Evolutionary conservation across 2,888 invertebrate species (phyloP), one percentile per base, ranked within the genome.

Genomic region (Callimorpha dominula): DNA sequence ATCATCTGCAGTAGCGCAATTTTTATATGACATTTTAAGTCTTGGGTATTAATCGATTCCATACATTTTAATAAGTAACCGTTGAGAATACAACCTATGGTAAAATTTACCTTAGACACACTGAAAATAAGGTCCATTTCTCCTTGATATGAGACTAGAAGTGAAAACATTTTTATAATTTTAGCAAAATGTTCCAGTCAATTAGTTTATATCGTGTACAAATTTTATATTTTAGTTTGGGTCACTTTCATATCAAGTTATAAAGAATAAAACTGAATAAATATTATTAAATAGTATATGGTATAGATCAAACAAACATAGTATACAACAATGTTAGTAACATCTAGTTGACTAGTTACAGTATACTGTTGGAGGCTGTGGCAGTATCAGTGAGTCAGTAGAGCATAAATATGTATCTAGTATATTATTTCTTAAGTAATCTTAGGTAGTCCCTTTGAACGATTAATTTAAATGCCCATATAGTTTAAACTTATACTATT

Each of bases 21-120:
- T 90, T 87, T 85, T 86, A 85, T 83, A 84, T 80, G 89, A 89
- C 90, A 87, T 91, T 91, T 31, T 89, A 90, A 68, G 82, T 80
- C 78, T 78, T 68, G 78, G 85, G 86, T 87, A 84, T 85, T 90
- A 88, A 91, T 91, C 87, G 87, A 85, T 81, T 86, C 86, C 85
- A 89, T 90, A 90, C 88, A 90, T 90, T 90, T 89, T 89, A 88
- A 90, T 89, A 84, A 72, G 80, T 65, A 70, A 76, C 68, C 75
- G 74, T 77, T 79, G 14, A 42, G 52, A 66, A 73, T 11, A 9
- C 12, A 11, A 62, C 9, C 8, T 20, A 69, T 42, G 50, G 60
- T 20, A 80, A 76, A 78, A 68, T 68, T 0, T 20, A 78, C 77
- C 50, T 69, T 76, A 76, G 2, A 60, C 17, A 0, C 0, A 0